A percentile compares a stretch with the other conserved stretches of the same genome.
Evolutionary conservation across 2,797 vertebrate species (phyloP).

Genomic region (Urosaurus nigricauda): DNA sequence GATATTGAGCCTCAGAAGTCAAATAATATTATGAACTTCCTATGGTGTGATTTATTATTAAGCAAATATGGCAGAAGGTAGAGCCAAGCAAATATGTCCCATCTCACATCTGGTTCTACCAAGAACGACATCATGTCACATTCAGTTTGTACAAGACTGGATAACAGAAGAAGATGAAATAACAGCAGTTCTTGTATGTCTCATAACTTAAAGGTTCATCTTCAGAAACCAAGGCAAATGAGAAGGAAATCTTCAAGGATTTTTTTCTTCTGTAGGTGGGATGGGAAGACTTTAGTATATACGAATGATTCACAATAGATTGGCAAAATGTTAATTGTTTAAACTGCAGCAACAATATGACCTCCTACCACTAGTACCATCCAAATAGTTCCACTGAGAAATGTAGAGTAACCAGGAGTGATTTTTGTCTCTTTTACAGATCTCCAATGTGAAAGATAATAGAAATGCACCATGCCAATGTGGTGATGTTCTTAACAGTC

Average conservation of each 20-base stretch:
- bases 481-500: too few species aligned
- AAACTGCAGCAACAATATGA: too few species aligned
- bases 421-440: background rate
- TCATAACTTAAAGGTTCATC: background rate
- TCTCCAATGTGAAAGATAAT: too few species aligned
- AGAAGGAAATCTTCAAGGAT: too few species aligned
- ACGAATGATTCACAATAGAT: too few species aligned
- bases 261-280: background rate
- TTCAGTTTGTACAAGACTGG: background rate
- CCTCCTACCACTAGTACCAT: too few species aligned
- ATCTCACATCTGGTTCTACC: background rate
- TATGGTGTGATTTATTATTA: constrained; percentile 39
- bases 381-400: too few species aligned
- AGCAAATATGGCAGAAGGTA: constrained; percentile 49
- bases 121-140: background rate
- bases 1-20: constrained; percentile 1
- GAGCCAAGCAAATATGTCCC: background rate
- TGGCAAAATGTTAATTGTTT: too few species aligned
- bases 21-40: constrained; percentile 8
- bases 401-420: too few species aligned
- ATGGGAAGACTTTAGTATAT: too few species aligned
- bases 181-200: background rate
- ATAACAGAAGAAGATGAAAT: background rate
- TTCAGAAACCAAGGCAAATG: background rate
- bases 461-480: too few species aligned